These are phyloP conservation scores for Ichneumoninae sp. DNA, from an alignment of 2,888 invertebrate species.

Conservation along the genomic window DNA sequence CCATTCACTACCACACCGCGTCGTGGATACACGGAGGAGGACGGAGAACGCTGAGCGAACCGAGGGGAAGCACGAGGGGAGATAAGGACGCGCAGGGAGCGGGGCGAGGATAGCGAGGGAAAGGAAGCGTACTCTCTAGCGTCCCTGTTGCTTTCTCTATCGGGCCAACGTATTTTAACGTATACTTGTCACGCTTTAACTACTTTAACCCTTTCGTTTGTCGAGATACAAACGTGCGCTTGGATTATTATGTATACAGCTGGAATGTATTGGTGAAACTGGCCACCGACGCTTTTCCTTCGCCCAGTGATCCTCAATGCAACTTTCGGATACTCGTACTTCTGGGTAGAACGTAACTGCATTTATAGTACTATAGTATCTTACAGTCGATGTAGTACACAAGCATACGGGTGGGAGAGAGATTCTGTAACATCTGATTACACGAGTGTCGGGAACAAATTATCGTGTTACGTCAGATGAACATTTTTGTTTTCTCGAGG, in stretches of 20 bases:
- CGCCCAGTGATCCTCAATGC: conserved; percentile 62
- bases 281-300: conserved; percentile 49
- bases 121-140: conserved; percentile 58
- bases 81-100: conserved; percentile 33
- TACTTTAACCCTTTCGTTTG: conserved; percentile 49
- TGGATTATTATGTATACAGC: conserved; percentile 36
- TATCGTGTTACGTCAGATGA: background rate
- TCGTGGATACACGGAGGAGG: conserved; percentile 30
- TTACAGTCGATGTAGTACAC: conserved; percentile 53
- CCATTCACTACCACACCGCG: conserved; percentile 82
- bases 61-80: conserved; percentile 10
- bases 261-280: conserved; percentile 26
- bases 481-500: background rate
- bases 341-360: conserved; percentile 51
- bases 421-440: background rate
- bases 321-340: conserved; percentile 6
- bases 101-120: conserved; percentile 45
- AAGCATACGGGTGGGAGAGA: conserved; percentile 3
- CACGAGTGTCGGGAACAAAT: background rate
- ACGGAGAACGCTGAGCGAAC: conserved; percentile 37
- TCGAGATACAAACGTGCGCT: conserved; percentile 3
- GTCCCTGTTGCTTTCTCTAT: conserved; percentile 50
- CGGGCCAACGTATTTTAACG: background rate
- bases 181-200: conserved; percentile 17
- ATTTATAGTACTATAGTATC: conserved; percentile 58